Percentiles rank a stretch among this genome's conserved stretches.
Evolutionary conservation across 2,888 invertebrate species (phyloP).

Genomic region (Hypena proboscidalis): DNA sequence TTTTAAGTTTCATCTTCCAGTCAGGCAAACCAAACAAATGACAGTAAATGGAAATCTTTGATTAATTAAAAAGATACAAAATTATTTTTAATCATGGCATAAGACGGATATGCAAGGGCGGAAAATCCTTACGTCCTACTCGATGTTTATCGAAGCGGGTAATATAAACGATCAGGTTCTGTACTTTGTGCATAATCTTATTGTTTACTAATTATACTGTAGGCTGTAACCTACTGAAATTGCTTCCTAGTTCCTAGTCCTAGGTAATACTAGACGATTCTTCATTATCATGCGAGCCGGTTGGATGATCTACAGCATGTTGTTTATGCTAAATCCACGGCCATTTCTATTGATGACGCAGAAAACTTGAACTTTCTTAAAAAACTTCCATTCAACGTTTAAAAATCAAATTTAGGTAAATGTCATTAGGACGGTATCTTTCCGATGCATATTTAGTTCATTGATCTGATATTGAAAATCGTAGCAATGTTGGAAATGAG

Average conservation of each 20-base stretch:
- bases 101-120: slow-evolving; percentile 25
- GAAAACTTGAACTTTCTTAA: background rate
- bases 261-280: slow-evolving; percentile 14
- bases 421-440: slow-evolving; percentile 3
- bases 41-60: background rate
- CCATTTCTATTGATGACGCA: background rate
- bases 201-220: slow-evolving; percentile 39
- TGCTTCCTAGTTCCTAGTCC: slow-evolving; percentile 47
- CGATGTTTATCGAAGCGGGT: slow-evolving; percentile 27
- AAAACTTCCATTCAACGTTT: too few species aligned
- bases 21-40: background rate
- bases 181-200: slow-evolving; percentile 18
- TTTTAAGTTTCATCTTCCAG: slow-evolving; percentile 6
- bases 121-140: slow-evolving; percentile 39
- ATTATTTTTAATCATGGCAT: background rate
- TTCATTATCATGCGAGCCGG: background rate
- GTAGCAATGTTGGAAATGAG: slow-evolving; percentile 27
- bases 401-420: background rate
- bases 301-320: background rate
- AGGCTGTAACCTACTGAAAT: slow-evolving; percentile 33
- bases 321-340: too few species aligned
- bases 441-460: slow-evolving; percentile 12
- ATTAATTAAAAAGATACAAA: background rate
- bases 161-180: slow-evolving; percentile 34
- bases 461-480: slow-evolving; percentile 14